phyloP scores from a whole-genome alignment of 2,113 vertebrate genomes.

The Callospermophilus lateralis region DNA sequence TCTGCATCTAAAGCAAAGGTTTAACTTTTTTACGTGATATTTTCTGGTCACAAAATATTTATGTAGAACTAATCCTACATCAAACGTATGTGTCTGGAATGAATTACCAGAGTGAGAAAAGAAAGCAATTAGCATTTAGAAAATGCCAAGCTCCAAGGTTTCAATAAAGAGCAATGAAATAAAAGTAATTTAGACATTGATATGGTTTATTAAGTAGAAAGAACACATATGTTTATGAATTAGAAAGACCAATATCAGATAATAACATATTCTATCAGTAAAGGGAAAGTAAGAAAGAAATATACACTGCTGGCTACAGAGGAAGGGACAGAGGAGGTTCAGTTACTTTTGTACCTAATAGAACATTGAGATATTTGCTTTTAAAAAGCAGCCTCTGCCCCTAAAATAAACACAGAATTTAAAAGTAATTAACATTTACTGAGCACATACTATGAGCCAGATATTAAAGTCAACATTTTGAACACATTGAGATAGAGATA shows the following conservation, averaged over 20 bases:
- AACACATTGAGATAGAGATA: neutral
- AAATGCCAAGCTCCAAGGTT: conserved; percentile 76
- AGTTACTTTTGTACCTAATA: neutral
- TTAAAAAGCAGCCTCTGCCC: neutral
- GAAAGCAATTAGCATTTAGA: conserved; percentile 82
- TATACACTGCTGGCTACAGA: neutral
- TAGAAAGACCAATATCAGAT: conserved; percentile 20
- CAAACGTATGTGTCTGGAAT: conserved; percentile 67
- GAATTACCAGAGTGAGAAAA: conserved; percentile 70
- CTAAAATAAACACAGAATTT: neutral
- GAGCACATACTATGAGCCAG: neutral
- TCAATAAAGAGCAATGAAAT: conserved; percentile 59
- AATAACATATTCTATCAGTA: conserved; percentile 15
- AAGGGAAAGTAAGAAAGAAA: neutral
- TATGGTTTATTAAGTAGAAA: conserved; percentile 74
- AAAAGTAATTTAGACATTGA: conserved; percentile 74
- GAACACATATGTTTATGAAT: conserved; percentile 51
- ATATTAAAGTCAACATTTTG: neutral
- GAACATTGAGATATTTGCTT: conserved; percentile 6
- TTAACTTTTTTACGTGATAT: conserved; percentile 55
- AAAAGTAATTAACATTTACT: conserved; percentile 23
- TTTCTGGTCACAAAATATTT: conserved; percentile 82
- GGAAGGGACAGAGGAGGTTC: neutral
- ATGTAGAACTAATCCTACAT: conserved; percentile 74
- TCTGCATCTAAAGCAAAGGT: conserved; percentile 62